Evolutionary conservation across 2,888 invertebrate species (phyloP), one percentile per base, ranked within the genome.

Genomic region (Drosophila recens): DNA sequence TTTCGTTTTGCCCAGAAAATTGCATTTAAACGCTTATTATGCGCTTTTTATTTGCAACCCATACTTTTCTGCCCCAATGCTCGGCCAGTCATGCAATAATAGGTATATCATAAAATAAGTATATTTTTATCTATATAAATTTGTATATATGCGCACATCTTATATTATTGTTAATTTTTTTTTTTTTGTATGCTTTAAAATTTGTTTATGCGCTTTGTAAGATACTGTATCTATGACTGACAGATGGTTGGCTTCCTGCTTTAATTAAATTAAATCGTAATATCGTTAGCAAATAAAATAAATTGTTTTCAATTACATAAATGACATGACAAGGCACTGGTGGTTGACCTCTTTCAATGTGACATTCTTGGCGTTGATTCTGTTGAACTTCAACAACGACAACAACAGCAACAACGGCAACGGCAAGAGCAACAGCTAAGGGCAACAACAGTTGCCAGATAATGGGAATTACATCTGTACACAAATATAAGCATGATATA

Each of bases 11-110:
- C 69, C 34, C 69, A 82, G 89, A 81, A 90, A 90, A 90, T 90
- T 90, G 89, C 90, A 90, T 90, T 90, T 90, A 90, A 90, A 90
- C 90, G 91, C 91, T 89, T 89, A 90, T 90, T 90, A 90, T 90
- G 90, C 91, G 91, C 86, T 89, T 85, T 90, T 90, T 86, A 85
- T 89, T 80, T 80, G 82, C 78, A 89, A 79, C 89, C 89, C 75
- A 88, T 82, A 90, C 83, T 90, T 89, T 87, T 61, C 76, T 69
- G 88, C 63, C 69, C 70, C 82, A 85, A 64, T 74, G 83, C 69
- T 66, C 71, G 46, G 49, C 52, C 75, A 80, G 82, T 84, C 89
- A 84, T 87, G 82, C 87, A 78, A 77, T 49, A 76, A 34, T 48
- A 17, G 45, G 62, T 53, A 63, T 56, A 61, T 17, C 58, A 42